These are phyloP conservation scores for Ondatra zibethicus DNA, from an alignment of 2,113 vertebrate genomes.

Conservation along the genomic window DNA sequence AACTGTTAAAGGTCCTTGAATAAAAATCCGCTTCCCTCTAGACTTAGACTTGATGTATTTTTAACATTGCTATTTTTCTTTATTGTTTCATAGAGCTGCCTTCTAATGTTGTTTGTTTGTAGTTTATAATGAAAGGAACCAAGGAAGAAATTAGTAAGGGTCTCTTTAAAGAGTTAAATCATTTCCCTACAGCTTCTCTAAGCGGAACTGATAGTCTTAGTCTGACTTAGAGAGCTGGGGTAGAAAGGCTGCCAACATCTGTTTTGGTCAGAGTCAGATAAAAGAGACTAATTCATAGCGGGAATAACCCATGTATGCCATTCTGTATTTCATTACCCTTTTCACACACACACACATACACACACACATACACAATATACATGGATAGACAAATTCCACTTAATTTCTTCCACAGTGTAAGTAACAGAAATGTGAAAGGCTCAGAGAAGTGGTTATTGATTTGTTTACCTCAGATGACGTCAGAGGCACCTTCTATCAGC, in stretches of 20 bases:
- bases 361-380: constrained; percentile 69
- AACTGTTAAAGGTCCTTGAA: constrained; percentile 47
- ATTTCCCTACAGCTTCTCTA: constrained; percentile 84
- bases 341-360: constrained; percentile 46
- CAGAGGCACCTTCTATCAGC: not conserved
- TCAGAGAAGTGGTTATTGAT: not conserved
- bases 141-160: constrained; percentile 54
- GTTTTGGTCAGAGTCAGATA: constrained; percentile 90
- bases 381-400: constrained; percentile 71
- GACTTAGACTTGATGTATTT: constrained; percentile 70
- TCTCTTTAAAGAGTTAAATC: constrained; percentile 85
- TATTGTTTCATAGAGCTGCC: constrained; percentile 49
- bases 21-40: constrained; percentile 66
- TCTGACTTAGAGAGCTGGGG: constrained; percentile 87
- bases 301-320: constrained; percentile 84
- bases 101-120: constrained; percentile 68
- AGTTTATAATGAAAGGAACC: constrained; percentile 68
- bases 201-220: constrained; percentile 89
- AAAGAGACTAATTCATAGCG: constrained; percentile 88
- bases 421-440: constrained; percentile 47
- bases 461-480: constrained; percentile 1
- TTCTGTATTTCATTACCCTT: constrained; percentile 85
- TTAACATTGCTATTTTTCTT: constrained; percentile 77
- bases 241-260: constrained; percentile 90
- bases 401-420: constrained; percentile 56